Evolutionary conservation across 2,888 invertebrate genomes (phyloP).

Genomic region (Caenorhabditis sp.): DNA sequence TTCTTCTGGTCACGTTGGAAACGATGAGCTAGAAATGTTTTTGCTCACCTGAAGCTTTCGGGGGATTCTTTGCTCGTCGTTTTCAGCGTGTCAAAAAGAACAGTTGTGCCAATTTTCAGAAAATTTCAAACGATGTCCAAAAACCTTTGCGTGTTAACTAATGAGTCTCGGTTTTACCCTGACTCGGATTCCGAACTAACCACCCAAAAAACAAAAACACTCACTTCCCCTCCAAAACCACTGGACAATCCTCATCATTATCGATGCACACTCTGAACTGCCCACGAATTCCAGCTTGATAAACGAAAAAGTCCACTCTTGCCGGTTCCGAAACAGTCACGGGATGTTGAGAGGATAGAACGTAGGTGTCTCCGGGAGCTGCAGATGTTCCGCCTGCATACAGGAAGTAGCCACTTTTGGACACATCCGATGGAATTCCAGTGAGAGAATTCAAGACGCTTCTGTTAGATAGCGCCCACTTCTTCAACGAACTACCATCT

Average conservation of each 20-base stretch:
- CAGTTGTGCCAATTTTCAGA: no score
- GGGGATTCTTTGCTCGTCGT: no score
- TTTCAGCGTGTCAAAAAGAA: no score
- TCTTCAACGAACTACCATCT: conserved; percentile 52
- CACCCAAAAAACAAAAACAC: no score
- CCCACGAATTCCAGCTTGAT: conserved; percentile 78
- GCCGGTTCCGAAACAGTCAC: conserved; percentile 60
- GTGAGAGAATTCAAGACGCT: conserved; percentile 76
- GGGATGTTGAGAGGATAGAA: conserved; percentile 64
- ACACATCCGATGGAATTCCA: conserved; percentile 74
- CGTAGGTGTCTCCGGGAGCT: conserved; percentile 66
- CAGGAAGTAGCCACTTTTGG: conserved; percentile 69
- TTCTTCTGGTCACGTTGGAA: no score
- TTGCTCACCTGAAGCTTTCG: no score
- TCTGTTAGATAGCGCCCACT: conserved; percentile 70
- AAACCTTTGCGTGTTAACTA: no score
- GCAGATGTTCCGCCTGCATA: conserved; percentile 71
- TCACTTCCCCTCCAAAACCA: conserved; percentile 72
- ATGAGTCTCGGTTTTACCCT: no score
- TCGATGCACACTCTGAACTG: conserved; percentile 78
- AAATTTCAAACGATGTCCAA: background rate
- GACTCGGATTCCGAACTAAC: no score
- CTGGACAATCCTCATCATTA: conserved; percentile 74
- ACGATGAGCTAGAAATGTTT: no score
- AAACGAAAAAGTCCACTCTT: conserved; percentile 74